Conservation (phyloP, 2,113 vertebrate species). For the Piprites chloris region DNA sequence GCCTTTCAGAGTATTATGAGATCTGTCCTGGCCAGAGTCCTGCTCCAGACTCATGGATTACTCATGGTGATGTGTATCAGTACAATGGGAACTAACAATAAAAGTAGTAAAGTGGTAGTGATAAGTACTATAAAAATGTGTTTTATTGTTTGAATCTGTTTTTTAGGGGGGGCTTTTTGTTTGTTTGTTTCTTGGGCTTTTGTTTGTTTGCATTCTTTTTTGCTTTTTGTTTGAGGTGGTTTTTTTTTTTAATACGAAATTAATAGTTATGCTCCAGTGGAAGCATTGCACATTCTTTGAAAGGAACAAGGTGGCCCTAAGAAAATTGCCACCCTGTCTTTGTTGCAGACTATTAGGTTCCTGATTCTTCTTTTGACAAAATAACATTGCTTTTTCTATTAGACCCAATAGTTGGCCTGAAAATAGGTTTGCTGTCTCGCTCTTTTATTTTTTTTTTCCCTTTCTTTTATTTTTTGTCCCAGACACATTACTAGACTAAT, state of each 20-base stretch:
- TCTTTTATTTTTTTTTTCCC: not conserved
- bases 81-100: not conserved
- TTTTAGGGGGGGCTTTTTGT: not conserved
- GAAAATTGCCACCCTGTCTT: not conserved
- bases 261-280: not conserved
- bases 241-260: not conserved
- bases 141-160: not conserved
- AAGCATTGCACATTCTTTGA: not conserved
- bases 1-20: not conserved
- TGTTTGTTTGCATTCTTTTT: not conserved
- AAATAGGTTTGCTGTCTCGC: not conserved
- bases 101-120: not conserved
- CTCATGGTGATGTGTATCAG: not conserved
- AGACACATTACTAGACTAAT: not conserved
- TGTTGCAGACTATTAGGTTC: not conserved
- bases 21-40: not conserved
- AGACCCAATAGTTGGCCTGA: not conserved
- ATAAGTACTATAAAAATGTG: not conserved
- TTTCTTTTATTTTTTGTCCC: not conserved
- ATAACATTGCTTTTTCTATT: accelerated
- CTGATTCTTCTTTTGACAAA: not conserved
- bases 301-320: not conserved
- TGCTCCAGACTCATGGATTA: not conserved
- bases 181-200: not conserved
- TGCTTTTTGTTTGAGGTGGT: not conserved